phyloP scores from a whole-genome alignment of 2,113 vertebrate genomes.

The Cyanoderma ruficeps region DNA sequence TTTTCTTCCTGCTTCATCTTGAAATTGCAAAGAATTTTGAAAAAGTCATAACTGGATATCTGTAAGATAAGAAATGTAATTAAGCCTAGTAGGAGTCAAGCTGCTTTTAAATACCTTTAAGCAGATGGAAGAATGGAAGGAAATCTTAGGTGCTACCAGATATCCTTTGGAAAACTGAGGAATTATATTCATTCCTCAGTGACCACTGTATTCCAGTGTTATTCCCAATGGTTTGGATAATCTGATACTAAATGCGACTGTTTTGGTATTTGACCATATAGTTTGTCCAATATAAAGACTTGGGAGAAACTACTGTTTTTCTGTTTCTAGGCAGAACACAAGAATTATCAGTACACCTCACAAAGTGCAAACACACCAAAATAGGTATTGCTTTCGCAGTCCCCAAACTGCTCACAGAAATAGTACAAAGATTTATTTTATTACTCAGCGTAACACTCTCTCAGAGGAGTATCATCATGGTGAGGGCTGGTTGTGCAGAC shows the following conservation, averaged over 20 bases:
- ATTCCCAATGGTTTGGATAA: not conserved
- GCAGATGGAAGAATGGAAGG: not conserved
- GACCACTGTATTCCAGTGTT: not conserved
- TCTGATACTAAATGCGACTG: not conserved
- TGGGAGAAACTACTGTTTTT: not conserved
- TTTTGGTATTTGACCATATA: not conserved
- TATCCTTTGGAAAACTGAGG: not conserved
- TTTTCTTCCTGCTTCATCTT: not conserved
- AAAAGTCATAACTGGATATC: not conserved
- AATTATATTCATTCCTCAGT: not conserved
- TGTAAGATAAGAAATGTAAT: not conserved
- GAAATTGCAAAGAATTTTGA: not conserved
- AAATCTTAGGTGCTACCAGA: not conserved
- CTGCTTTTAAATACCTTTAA: not conserved
- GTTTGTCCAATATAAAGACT: not conserved
- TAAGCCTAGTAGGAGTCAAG: not conserved
- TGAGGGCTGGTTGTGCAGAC: not conserved
- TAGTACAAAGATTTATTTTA: not conserved
- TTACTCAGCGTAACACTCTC: not conserved
- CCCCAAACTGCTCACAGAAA: not conserved
- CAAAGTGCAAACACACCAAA: not conserved
- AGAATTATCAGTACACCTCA: not conserved
- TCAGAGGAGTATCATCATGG: not conserved
- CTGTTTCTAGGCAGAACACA: not conserved
- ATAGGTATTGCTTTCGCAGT: not conserved